phyloP scores from a whole-genome alignment of 2,113 vertebrate species.

The Sprattus sprattus region DNA sequence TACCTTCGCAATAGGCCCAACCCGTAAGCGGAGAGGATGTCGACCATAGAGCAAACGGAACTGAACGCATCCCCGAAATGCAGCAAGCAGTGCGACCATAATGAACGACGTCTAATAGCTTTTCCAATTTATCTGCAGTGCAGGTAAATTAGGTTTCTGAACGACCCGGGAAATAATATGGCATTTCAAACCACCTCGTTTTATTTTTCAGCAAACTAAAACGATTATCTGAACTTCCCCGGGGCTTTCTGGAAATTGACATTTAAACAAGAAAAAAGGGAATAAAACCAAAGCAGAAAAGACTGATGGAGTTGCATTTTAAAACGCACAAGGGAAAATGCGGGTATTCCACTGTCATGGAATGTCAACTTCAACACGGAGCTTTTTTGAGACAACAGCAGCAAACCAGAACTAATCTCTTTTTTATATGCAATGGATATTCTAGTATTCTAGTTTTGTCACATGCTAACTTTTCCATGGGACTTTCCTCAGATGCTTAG shows the following conservation, averaged over 20 bases:
- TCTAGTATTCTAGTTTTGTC: background rate
- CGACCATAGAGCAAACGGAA: background rate
- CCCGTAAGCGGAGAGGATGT: background rate
- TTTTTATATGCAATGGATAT: conserved; percentile 8
- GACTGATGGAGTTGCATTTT: conserved; percentile 21
- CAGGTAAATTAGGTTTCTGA: conserved; percentile 48
- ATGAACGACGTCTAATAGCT: conserved; percentile 37
- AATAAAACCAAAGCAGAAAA: conserved; percentile 31
- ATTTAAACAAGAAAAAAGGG: conserved; percentile 46
- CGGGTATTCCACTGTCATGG: background rate
- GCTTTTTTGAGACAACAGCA: background rate
- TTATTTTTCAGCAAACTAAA: conserved; percentile 37
- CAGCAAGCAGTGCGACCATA: conserved; percentile 35
- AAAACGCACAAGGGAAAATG: conserved; percentile 6
- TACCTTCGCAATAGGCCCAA: background rate
- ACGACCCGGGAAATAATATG: conserved; percentile 46
- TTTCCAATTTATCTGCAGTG: conserved; percentile 45
- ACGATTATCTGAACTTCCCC: conserved; percentile 41
- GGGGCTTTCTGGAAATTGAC: conserved; percentile 35
- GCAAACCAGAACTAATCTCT: conserved; percentile 11
- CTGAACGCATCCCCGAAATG: conserved; percentile 33
- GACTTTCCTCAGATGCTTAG: too few relatives aligned
- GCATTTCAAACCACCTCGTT: conserved; percentile 36
- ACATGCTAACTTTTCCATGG: too few relatives aligned
- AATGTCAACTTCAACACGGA: background rate